Evolutionary conservation across 1,140 invertebrate species (phyloP).

Genomic region (Aphelenchoides fujianensis): DNA sequence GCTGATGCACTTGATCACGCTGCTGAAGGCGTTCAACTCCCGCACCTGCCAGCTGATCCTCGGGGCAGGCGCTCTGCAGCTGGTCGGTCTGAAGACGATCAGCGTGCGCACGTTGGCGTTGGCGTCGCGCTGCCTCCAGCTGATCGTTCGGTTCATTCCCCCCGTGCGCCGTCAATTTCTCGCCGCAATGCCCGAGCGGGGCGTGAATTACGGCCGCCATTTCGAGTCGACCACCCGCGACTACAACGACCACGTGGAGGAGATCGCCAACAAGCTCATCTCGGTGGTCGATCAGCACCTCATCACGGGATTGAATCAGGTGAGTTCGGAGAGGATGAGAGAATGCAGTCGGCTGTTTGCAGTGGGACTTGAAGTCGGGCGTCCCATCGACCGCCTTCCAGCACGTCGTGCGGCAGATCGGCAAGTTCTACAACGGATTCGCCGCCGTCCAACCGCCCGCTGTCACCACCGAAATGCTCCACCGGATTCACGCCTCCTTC

Average conservation of each 20-base stretch:
- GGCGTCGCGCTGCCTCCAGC: slow-evolving; percentile 71
- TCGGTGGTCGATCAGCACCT: slow-evolving; percentile 73
- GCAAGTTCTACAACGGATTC: slow-evolving; percentile 86
- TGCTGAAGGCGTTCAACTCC: slow-evolving; percentile 83
- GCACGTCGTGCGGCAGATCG: slow-evolving; percentile 80
- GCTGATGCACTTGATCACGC: slow-evolving; percentile 78
- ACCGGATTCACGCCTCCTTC: slow-evolving; percentile 79
- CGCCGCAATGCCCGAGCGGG: slow-evolving; percentile 62
- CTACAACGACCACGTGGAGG: slow-evolving; percentile 80
- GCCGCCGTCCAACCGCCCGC: slow-evolving; percentile 63
- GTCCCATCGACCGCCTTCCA: slow-evolving; percentile 87
- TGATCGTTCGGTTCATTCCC: slow-evolving; percentile 69
- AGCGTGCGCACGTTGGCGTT: slow-evolving; percentile 80
- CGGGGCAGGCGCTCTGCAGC: slow-evolving; percentile 86
- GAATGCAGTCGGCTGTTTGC: too few species aligned
- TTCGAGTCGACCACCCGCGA: slow-evolving; percentile 72
- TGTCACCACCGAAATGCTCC: slow-evolving; percentile 70
- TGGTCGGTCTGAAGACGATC: slow-evolving; percentile 91
- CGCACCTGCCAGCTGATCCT: slow-evolving; percentile 87
- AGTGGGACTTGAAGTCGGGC: slow-evolving; percentile 89
- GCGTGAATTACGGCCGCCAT: slow-evolving; percentile 65
- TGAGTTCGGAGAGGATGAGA: slow-evolving; percentile 39
- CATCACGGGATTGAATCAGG: slow-evolving; percentile 42
- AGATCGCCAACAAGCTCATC: slow-evolving; percentile 85
- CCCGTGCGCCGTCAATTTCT: slow-evolving; percentile 65